Conservation (phyloP, 2,888 invertebrate genomes). For the Agrochola litura region DNA sequence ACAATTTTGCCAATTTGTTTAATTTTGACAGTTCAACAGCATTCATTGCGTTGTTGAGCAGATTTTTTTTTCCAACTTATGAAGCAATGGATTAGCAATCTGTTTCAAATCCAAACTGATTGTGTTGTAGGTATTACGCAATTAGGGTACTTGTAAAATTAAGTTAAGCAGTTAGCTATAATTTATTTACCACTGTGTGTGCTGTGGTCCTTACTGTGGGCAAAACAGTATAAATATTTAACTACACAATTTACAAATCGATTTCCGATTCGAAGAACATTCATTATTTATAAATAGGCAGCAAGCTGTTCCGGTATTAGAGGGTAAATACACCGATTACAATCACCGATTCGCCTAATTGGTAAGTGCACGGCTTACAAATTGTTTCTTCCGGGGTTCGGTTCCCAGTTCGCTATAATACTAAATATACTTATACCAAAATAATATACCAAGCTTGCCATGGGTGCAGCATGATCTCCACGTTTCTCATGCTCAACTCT, state of each 20-base stretch:
- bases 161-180: not conserved
- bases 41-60: too few relatives aligned
- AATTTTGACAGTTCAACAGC: too few relatives aligned
- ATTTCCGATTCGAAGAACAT: constrained; percentile 53
- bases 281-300: constrained; percentile 45
- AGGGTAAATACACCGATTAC: constrained; percentile 16
- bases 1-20: too few relatives aligned
- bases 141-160: not conserved
- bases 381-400: constrained; percentile 4
- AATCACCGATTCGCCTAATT: constrained; percentile 32
- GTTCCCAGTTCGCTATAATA: not conserved
- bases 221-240: constrained; percentile 47
- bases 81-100: too few relatives aligned
- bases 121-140: too few relatives aligned
- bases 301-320: constrained; percentile 26
- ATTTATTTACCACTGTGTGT: constrained; percentile 1
- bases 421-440: too few relatives aligned
- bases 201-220: not conserved
- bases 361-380: constrained; percentile 16
- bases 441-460: too few relatives aligned
- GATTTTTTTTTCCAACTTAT: too few relatives aligned
- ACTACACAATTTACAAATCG: constrained; percentile 56
- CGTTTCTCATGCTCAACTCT: too few relatives aligned
- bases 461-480: too few relatives aligned
- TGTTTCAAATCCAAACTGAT: too few relatives aligned